phyloP scores from a whole-genome alignment of 2,113 vertebrate genomes.

The Syngnathoides biaculeatus region DNA sequence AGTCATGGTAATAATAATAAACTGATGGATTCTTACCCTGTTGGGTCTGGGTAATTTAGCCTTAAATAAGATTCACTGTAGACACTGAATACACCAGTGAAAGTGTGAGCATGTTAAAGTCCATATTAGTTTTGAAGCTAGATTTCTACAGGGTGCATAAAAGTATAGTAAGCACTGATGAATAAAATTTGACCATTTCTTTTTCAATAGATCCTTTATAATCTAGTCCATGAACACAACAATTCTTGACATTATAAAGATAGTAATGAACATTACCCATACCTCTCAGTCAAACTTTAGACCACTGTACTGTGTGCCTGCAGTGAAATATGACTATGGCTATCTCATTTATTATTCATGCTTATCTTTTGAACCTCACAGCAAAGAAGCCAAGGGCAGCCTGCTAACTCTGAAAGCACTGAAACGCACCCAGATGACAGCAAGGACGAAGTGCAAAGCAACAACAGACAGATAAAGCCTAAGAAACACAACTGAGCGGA shows the following conservation, averaged over 20 bases:
- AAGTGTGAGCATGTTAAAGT: neutral
- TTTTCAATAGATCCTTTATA: neutral
- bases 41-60: neutral
- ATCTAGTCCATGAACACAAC: neutral
- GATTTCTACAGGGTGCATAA: neutral
- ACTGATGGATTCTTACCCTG: neutral
- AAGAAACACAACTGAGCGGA: slow-evolving; percentile 66
- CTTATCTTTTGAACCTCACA: slow-evolving; percentile 51
- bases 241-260: slow-evolving; percentile 8
- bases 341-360: slow-evolving; percentile 38
- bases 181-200: neutral
- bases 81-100: neutral
- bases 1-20: neutral
- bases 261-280: slow-evolving; percentile 12
- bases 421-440: slow-evolving; percentile 57
- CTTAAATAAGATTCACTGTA: neutral
- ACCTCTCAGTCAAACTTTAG: slow-evolving; percentile 5
- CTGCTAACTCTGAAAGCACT: slow-evolving; percentile 38
- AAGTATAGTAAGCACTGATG: neutral
- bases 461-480: slow-evolving; percentile 64
- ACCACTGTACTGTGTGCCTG: slow-evolving; percentile 11
- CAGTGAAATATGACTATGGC: slow-evolving; percentile 21
- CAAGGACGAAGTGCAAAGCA: slow-evolving; percentile 55
- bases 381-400: slow-evolving; percentile 60
- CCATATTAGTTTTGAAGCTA: neutral